These are phyloP conservation scores for Hiodon alosoides DNA, from an alignment of 2,113 vertebrate species.

Conservation along the genomic window DNA sequence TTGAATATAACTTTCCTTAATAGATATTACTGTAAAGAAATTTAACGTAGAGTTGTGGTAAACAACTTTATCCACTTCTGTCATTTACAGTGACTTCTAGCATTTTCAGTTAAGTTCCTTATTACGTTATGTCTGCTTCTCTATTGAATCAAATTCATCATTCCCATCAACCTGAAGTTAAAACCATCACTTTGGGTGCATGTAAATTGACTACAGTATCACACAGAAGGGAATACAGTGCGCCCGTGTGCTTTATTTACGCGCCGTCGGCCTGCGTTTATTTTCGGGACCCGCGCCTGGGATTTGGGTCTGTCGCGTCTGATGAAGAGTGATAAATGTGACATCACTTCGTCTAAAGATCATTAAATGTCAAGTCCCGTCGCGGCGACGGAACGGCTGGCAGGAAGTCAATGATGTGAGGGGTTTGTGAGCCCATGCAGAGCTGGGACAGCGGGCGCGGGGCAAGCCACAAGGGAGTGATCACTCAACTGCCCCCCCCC, in stretches of 20 bases:
- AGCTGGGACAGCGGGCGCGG: conserved; percentile 44
- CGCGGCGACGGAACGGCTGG: conserved; percentile 67
- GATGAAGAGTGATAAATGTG: conserved; percentile 75
- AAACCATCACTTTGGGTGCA: no score
- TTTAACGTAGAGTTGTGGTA: no score
- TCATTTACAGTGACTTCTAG: no score
- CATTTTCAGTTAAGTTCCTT: no score
- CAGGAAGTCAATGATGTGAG: conserved; percentile 73
- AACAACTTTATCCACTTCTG: no score
- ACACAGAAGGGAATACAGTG: not conserved
- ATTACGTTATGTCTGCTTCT: no score
- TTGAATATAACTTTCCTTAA: no score
- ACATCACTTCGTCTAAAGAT: conserved; percentile 71
- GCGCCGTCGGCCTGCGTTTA: conserved; percentile 37
- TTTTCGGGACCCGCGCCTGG: conserved; percentile 53
- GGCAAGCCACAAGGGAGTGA: conserved; percentile 59
- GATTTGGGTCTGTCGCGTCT: conserved; percentile 65
- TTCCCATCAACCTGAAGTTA: no score
- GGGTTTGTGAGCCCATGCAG: conserved; percentile 40
- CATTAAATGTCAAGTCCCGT: conserved; percentile 76
- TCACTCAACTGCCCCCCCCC: conserved; percentile 57
- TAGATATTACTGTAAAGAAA: no score
- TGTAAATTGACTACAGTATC: no score
- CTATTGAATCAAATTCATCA: no score
- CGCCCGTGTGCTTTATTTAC: conserved; percentile 21